Evolutionary conservation across 2,888 invertebrate species (phyloP).

Genomic region (Macrophya alboannulata): DNA sequence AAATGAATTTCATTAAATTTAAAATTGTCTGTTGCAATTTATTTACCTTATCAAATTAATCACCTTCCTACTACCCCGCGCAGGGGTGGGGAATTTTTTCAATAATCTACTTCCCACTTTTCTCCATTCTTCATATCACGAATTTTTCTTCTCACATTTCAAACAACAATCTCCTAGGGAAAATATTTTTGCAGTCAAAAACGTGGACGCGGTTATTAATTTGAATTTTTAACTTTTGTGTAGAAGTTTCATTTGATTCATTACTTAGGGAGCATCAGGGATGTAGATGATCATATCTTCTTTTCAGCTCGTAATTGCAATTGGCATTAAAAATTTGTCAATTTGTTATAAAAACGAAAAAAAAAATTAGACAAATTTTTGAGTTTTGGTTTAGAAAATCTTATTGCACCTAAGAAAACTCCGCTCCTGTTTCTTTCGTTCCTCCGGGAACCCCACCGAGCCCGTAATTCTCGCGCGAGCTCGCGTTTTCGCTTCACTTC

Average conservation of each 20-base stretch:
- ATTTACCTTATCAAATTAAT: slow-evolving; percentile 26
- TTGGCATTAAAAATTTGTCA: background rate
- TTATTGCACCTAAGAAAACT: slow-evolving; percentile 25
- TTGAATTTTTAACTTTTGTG: background rate
- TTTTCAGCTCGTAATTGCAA: background rate
- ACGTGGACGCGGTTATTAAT: background rate
- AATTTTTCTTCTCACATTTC: background rate
- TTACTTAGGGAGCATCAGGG: background rate
- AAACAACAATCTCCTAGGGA: background rate
- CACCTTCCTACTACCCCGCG: background rate
- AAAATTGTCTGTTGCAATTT: slow-evolving; percentile 4
- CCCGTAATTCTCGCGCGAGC: slow-evolving; percentile 59
- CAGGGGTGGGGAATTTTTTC: background rate
- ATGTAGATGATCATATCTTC: background rate
- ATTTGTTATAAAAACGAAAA: too few relatives aligned
- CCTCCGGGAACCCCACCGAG: slow-evolving; percentile 53
- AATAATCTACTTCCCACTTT: slow-evolving; percentile 1
- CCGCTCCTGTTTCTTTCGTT: slow-evolving; percentile 53
- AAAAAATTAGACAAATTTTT: background rate
- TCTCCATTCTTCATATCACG: background rate
- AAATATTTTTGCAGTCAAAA: background rate
- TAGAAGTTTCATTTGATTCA: background rate
- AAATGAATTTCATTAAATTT: slow-evolving; percentile 52
- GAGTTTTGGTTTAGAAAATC: background rate
- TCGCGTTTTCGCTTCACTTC: slow-evolving; percentile 73